Evolutionary conservation across 2,113 vertebrate genomes (phyloP).

Genomic region (Gobio gobio): DNA sequence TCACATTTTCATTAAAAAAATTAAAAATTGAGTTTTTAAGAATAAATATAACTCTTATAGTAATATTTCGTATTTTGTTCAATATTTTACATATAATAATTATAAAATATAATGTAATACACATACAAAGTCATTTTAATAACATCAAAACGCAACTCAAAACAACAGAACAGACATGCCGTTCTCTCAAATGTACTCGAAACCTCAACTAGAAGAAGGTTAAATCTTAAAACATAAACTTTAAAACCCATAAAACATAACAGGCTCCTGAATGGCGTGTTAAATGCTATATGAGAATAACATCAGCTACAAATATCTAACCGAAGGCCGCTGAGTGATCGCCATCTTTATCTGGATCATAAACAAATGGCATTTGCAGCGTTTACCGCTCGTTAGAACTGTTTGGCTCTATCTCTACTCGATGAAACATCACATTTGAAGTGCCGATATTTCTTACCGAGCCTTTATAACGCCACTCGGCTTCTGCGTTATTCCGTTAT

Average conservation of each 20-base stretch:
- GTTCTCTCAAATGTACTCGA: background rate
- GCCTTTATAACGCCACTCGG: slow-evolving; percentile 64
- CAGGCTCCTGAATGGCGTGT: too few species aligned
- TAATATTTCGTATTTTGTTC: too few species aligned
- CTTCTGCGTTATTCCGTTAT: slow-evolving; percentile 47
- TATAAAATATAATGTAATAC: background rate
- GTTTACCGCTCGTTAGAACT: slow-evolving; percentile 49
- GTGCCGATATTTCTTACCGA: slow-evolving; percentile 61
- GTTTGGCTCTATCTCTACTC: background rate
- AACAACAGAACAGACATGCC: background rate
- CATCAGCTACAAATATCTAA: background rate
- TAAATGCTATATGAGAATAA: background rate
- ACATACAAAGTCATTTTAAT: background rate
- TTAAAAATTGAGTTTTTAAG: too few species aligned
- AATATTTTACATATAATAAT: too few species aligned
- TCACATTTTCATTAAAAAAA: too few species aligned
- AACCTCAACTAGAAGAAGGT: too few species aligned
- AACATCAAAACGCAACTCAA: background rate
- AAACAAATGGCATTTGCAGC: slow-evolving; percentile 82
- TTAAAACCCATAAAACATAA: too few species aligned
- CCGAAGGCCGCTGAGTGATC: slow-evolving; percentile 69
- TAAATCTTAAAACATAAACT: background rate
- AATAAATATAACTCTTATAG: too few species aligned
- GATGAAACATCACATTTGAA: background rate
- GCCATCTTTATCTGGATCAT: slow-evolving; percentile 81